Evolutionary conservation across 2,113 vertebrate species (phyloP).

Genomic region (Odocoileus virginianus): DNA sequence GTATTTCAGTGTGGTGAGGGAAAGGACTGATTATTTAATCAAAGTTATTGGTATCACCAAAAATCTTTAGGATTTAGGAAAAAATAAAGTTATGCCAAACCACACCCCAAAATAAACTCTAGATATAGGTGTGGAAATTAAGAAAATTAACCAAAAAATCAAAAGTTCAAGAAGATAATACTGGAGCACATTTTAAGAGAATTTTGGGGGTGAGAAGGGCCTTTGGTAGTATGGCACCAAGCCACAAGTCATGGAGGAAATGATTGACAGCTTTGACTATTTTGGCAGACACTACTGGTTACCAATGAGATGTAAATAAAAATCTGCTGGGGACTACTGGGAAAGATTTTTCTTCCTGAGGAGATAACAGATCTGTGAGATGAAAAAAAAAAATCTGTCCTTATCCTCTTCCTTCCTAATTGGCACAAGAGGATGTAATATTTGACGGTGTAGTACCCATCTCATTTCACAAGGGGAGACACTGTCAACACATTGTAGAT

Average conservation of each 20-base stretch:
- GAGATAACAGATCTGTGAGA: not conserved
- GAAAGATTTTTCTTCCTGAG: not conserved
- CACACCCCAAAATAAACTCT: not conserved
- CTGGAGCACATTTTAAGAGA: not conserved
- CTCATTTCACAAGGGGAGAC: not conserved
- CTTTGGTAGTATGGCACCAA: not conserved
- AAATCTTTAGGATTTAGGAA: not conserved
- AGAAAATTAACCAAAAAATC: not conserved
- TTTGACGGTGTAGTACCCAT: not conserved
- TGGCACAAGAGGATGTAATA: not conserved
- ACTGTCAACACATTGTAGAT: not conserved
- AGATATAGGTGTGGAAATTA: conserved; percentile 19
- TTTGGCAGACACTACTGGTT: not conserved
- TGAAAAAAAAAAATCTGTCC: not conserved
- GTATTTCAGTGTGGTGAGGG: not conserved
- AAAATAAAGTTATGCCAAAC: not conserved
- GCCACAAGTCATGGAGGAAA: not conserved
- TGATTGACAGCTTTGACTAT: not conserved
- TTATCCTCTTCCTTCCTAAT: not conserved
- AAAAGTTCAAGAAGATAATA: not conserved
- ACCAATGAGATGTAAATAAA: conserved; percentile 3
- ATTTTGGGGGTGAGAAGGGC: not conserved
- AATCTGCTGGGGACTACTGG: not conserved
- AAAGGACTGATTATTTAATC: not conserved
- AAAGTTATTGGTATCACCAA: not conserved